Conservation (phyloP, 2,888 invertebrate species). For the Phymatocera aterrima region DNA sequence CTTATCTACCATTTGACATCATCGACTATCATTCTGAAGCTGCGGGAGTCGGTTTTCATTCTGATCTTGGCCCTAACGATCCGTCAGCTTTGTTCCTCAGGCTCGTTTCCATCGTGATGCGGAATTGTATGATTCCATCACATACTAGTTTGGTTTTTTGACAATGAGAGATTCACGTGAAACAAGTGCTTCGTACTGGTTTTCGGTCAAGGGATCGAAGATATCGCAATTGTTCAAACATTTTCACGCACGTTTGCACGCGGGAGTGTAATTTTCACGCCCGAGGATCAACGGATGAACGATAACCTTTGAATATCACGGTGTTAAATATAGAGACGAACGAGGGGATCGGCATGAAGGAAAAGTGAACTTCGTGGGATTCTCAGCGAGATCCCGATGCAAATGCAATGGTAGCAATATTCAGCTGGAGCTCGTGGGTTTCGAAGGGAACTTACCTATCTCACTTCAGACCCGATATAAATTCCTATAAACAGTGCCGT, state of each 20-base stretch:
- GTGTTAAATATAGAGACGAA: neutral
- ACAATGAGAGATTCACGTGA: neutral
- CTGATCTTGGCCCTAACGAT: neutral
- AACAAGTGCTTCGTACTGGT: too few relatives aligned
- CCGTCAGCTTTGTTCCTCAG: neutral
- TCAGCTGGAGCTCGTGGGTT: neutral
- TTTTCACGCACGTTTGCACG: neutral
- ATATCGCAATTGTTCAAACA: neutral
- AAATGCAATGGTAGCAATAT: neutral
- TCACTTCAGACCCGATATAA: constrained; percentile 32
- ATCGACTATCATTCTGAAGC: constrained; percentile 18
- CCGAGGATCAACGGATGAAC: neutral
- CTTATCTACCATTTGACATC: neutral
- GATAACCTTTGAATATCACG: constrained; percentile 30
- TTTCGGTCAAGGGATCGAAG: too few relatives aligned
- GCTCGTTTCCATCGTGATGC: neutral
- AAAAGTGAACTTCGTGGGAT: constrained; percentile 42
- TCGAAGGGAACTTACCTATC: constrained; percentile 4
- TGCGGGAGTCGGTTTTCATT: neutral
- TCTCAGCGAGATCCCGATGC: neutral
- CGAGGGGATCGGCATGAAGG: constrained; percentile 10
- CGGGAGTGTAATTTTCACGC: neutral
- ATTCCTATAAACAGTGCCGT: constrained; percentile 23
- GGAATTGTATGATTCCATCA: neutral
- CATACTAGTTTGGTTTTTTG: neutral